Conservation (phyloP, 2,888 invertebrate genomes). For the Tenthredo scrophulariae region DNA sequence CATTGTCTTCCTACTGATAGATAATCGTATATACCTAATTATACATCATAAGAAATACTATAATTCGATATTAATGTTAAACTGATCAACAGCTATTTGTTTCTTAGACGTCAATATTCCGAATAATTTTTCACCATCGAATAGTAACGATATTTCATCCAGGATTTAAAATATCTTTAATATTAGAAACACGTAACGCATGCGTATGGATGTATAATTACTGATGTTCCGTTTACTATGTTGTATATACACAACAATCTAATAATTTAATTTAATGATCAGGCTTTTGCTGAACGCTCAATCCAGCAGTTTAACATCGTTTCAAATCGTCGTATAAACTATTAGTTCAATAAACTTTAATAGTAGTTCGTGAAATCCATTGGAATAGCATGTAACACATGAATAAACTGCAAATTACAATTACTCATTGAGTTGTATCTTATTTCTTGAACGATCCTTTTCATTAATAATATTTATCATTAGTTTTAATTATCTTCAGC, state of each 20-base stretch:
- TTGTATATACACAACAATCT: not conserved
- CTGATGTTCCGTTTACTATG: not conserved
- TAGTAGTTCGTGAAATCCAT: conserved; percentile 27
- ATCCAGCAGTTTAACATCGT: not conserved
- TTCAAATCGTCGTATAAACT: conserved; percentile 7
- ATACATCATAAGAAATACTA: not conserved
- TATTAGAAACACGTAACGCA: not conserved
- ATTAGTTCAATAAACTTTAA: not conserved
- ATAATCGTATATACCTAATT: conserved; percentile 2
- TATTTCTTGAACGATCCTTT: not conserved
- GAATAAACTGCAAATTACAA: conserved; percentile 42
- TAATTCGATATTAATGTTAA: not conserved
- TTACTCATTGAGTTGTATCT: not conserved
- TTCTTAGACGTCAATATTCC: not conserved
- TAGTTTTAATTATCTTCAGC: not conserved
- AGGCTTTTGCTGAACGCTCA: conserved; percentile 20
- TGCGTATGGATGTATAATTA: conserved; percentile 8
- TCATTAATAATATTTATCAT: not conserved
- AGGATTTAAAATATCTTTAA: not conserved
- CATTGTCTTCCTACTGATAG: conserved; percentile 53
- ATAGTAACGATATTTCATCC: not conserved
- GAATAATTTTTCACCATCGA: not conserved
- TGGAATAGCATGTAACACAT: conserved; percentile 31
- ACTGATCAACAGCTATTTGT: not conserved
- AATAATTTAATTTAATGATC: not conserved